phyloP scores from a whole-genome alignment of 2,888 invertebrate species.

The Eutolmus rufibarbis region DNA sequence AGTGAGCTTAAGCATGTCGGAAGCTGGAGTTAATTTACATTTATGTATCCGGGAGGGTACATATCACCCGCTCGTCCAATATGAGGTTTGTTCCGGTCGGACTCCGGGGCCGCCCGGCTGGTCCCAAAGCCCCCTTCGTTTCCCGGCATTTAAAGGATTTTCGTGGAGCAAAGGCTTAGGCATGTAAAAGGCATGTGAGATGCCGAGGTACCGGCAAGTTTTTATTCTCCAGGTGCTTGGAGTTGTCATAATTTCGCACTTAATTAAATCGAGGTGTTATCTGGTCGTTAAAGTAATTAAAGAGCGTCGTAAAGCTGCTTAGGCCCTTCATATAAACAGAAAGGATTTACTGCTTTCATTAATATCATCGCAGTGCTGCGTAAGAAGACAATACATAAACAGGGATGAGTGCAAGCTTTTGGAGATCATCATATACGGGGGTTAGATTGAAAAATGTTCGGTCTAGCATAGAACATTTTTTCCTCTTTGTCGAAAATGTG shows the following conservation, averaged over 20 bases:
- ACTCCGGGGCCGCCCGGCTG: neutral
- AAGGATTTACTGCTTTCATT: conserved; percentile 2
- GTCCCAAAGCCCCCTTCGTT: neutral
- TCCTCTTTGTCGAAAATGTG: no score
- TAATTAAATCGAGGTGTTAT: conserved; percentile 37
- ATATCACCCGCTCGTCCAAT: conserved; percentile 19
- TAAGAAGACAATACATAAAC: neutral
- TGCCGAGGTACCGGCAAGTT: neutral
- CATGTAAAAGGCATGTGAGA: neutral
- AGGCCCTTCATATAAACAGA: neutral
- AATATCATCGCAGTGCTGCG: neutral
- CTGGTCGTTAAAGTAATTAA: conserved; percentile 37
- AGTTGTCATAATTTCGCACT: conserved; percentile 33
- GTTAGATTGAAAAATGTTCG: neutral
- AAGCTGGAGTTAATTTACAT: conserved; percentile 40
- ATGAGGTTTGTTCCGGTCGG: neutral
- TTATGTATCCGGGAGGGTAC: conserved; percentile 36
- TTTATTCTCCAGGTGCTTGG: conserved; percentile 12
- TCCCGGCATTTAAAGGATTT: neutral
- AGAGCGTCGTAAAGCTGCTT: neutral
- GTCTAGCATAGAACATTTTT: no score
- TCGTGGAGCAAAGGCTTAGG: neutral
- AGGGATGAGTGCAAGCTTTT: neutral
- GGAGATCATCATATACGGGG: neutral
- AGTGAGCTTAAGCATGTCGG: conserved; percentile 40